Conservation (phyloP, 2,797 vertebrate species). For the Poecilia velifera region DNA sequence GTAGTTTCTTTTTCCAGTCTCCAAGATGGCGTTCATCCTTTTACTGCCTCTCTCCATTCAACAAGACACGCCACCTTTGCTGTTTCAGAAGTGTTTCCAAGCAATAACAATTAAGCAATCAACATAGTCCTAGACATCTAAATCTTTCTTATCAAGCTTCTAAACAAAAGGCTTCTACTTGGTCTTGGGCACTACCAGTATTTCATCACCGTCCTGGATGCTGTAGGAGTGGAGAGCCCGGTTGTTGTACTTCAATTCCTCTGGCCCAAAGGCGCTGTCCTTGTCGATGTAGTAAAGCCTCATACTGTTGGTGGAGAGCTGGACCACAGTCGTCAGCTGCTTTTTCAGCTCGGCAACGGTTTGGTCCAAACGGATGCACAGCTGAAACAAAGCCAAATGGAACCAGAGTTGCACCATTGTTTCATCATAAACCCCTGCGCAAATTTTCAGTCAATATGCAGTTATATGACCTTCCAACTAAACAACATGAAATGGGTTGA, state of each 20-base stretch:
- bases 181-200: slow-evolving; percentile 92
- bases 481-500: background rate
- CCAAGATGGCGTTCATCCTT: slow-evolving; percentile 10
- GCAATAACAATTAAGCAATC: slow-evolving; percentile 39
- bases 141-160: slow-evolving; percentile 15
- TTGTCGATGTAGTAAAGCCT: slow-evolving; percentile 95
- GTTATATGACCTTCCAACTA: background rate
- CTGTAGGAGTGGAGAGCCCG: slow-evolving; percentile 93
- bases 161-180: slow-evolving; percentile 56
- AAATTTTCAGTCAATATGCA: background rate
- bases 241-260: slow-evolving; percentile 94
- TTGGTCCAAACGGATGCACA: slow-evolving; percentile 94
- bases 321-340: slow-evolving; percentile 89
- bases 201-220: slow-evolving; percentile 94
- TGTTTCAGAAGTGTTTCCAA: slow-evolving; percentile 28
- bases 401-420: background rate
- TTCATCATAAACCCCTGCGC: no score
- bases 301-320: slow-evolving; percentile 91
- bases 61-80: slow-evolving; percentile 20
- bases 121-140: slow-evolving; percentile 36
- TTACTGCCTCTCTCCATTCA: slow-evolving; percentile 6
- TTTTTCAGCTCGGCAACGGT: slow-evolving; percentile 96
- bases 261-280: slow-evolving; percentile 87
- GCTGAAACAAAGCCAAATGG: slow-evolving; percentile 41
- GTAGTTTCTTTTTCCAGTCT: slow-evolving; percentile 21